A percentile compares a stretch with the other conserved stretches of the same genome.
phyloP scores from a whole-genome alignment of 2,888 invertebrate genomes.

The Pteria penguin region DNA sequence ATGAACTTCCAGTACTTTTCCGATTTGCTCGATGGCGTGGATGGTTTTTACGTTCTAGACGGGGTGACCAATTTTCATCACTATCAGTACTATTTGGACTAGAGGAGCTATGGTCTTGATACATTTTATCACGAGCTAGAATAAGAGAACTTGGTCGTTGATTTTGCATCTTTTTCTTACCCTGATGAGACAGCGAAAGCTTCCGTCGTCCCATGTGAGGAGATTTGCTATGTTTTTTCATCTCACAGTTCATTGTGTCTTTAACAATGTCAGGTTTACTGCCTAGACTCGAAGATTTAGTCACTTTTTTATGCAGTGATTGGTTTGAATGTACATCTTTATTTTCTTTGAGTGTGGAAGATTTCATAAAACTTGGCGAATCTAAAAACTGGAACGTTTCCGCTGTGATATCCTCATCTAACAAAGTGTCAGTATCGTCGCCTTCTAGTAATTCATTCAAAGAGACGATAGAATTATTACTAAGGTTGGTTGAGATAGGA shows the following conservation, averaged over 20 bases:
- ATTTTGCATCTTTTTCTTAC: constrained; percentile 17
- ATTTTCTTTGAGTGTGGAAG: constrained; percentile 13
- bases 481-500: constrained; percentile 67
- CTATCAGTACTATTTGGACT: constrained; percentile 57
- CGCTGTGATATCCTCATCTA: constrained; percentile 67
- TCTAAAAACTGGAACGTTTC: constrained; percentile 56
- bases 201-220: constrained; percentile 28
- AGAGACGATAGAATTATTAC: constrained; percentile 74
- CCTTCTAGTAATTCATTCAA: constrained; percentile 76
- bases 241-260: constrained; percentile 60
- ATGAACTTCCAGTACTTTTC: constrained; percentile 30
- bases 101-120: constrained; percentile 62
- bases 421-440: constrained; percentile 62
- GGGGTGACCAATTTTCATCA: constrained; percentile 45
- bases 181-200: constrained; percentile 18
- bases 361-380: constrained; percentile 34
- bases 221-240: constrained; percentile 31
- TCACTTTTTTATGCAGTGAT: constrained; percentile 17
- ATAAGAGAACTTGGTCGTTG: constrained; percentile 62
- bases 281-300: constrained; percentile 25
- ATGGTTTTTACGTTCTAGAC: constrained; percentile 31
- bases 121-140: constrained; percentile 65
- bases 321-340: neutral
- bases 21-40: constrained; percentile 16
- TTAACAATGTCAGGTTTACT: constrained; percentile 62